These are phyloP conservation scores for Isurus oxyrinchus DNA, from an alignment of 2,113 vertebrate genomes.

Conservation along the genomic window DNA sequence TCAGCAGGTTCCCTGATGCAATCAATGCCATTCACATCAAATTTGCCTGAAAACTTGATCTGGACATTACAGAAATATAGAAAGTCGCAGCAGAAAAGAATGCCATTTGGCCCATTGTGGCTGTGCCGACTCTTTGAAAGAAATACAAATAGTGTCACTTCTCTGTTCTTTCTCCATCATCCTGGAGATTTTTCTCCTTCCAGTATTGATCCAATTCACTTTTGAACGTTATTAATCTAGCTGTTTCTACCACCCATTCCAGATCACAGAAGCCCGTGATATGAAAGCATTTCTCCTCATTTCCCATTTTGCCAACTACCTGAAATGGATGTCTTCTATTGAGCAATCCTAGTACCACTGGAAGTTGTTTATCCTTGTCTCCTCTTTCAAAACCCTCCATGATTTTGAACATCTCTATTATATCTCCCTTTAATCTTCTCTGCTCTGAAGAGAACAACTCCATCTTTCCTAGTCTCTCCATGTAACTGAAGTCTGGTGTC, in stretches of 20 bases:
- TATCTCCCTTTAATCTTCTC: no score
- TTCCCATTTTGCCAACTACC: not conserved
- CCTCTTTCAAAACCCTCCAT: no score
- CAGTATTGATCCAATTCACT: not conserved
- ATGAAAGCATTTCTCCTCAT: no score
- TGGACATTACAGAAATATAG: not conserved
- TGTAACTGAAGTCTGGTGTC: no score
- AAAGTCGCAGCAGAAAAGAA: no score
- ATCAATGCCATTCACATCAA: not conserved
- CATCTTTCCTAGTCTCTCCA: no score
- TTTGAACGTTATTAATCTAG: not conserved
- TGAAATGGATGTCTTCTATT: not conserved
- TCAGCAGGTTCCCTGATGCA: not conserved
- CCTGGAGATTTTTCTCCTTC: not conserved
- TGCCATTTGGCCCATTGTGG: not conserved
- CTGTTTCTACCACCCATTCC: not conserved
- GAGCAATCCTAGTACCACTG: no score
- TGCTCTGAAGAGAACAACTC: no score
- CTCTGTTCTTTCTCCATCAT: not conserved
- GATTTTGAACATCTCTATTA: not conserved
- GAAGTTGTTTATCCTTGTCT: not conserved
- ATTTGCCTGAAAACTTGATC: not conserved
- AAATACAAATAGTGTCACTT: not conserved
- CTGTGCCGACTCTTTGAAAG: not conserved
- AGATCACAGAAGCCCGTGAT: not conserved